A percentile compares a stretch with the other conserved stretches of the same genome.
Evolutionary conservation across 2,113 vertebrate species (phyloP).

Genomic region (Stomatorhinus ivindoensis): DNA sequence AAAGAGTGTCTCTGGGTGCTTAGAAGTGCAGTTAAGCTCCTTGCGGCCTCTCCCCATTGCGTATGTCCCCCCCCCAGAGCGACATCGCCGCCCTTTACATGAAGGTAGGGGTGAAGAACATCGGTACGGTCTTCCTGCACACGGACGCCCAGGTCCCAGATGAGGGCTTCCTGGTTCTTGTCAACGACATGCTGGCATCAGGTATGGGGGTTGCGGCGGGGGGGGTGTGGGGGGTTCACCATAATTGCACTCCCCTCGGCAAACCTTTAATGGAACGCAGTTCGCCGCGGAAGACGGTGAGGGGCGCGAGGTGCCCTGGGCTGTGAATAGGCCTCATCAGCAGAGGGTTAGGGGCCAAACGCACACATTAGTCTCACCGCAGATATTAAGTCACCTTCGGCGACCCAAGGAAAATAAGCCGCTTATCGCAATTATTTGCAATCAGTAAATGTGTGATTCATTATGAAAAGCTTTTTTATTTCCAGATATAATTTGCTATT

Average conservation of each 20-base stretch:
- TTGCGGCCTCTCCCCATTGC: background rate
- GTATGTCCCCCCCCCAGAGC: constrained; percentile 46
- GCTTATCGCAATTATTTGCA: constrained; percentile 95
- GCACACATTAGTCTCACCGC: constrained; percentile 77
- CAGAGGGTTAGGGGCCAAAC: constrained; percentile 80
- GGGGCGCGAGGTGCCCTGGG: constrained; percentile 70
- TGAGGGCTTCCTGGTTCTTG: constrained; percentile 61
- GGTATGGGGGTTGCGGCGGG: constrained; percentile 38
- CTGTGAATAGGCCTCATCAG: constrained; percentile 98
- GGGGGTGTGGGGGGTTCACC: constrained; percentile 28
- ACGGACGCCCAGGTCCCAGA: constrained; percentile 59
- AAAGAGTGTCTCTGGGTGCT: background rate
- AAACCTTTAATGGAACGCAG: constrained; percentile 71
- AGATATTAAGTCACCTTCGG: constrained; percentile 78
- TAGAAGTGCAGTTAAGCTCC: background rate
- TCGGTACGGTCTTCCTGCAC: constrained; percentile 58
- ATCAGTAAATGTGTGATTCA: constrained; percentile 96
- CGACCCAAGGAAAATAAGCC: constrained; percentile 79
- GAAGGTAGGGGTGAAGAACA: constrained; percentile 64
- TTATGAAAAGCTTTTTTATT: constrained; percentile 75
- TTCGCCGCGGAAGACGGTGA: constrained; percentile 59
- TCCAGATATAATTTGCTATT: constrained; percentile 68
- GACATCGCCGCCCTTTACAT: constrained; percentile 68
- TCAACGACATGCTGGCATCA: constrained; percentile 63
- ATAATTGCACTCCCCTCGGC: constrained; percentile 51